Percentiles rank a stretch among this genome's conserved stretches.
These are phyloP conservation scores for Girardinichthys multiradiatus DNA, from an alignment of 2,113 vertebrate species.

Conservation along the genomic window DNA sequence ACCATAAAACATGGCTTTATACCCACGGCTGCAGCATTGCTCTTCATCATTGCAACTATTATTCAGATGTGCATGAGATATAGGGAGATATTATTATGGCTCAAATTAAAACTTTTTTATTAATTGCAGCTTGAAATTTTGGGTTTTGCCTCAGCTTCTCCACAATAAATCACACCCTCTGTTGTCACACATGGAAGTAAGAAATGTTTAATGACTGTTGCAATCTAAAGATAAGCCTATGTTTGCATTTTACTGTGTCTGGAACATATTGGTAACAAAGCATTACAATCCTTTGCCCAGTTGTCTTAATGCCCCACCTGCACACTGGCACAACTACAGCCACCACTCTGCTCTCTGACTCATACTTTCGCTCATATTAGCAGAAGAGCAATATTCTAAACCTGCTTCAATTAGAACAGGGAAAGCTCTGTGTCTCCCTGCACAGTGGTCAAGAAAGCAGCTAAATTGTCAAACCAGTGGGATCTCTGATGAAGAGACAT, in stretches of 20 bases:
- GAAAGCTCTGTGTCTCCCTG: conserved; percentile 53
- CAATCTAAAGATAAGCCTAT: neutral
- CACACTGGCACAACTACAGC: conserved; percentile 18
- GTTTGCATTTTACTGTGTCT: neutral
- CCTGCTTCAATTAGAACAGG: conserved; percentile 71
- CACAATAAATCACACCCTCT: neutral
- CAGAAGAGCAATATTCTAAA: conserved; percentile 67
- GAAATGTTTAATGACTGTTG: neutral
- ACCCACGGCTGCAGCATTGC: too few relatives aligned
- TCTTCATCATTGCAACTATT: neutral
- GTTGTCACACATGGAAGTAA: neutral
- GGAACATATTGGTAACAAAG: neutral
- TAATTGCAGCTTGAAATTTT: neutral
- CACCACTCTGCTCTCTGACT: conserved; percentile 20
- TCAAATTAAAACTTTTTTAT: too few relatives aligned
- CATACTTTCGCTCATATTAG: conserved; percentile 35
- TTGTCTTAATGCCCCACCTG: conserved; percentile 38
- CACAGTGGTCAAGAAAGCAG: conserved; percentile 60
- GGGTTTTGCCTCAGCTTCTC: neutral
- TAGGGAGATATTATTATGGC: neutral
- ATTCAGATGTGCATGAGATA: neutral
- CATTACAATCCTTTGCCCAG: neutral
- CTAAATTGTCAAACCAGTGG: conserved; percentile 63
- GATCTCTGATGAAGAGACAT: conserved; percentile 56
- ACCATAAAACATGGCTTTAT: neutral